Base-by-base conservation (phyloP, 1,140 invertebrate genomes). In the Apolygus lucorum region DNA sequence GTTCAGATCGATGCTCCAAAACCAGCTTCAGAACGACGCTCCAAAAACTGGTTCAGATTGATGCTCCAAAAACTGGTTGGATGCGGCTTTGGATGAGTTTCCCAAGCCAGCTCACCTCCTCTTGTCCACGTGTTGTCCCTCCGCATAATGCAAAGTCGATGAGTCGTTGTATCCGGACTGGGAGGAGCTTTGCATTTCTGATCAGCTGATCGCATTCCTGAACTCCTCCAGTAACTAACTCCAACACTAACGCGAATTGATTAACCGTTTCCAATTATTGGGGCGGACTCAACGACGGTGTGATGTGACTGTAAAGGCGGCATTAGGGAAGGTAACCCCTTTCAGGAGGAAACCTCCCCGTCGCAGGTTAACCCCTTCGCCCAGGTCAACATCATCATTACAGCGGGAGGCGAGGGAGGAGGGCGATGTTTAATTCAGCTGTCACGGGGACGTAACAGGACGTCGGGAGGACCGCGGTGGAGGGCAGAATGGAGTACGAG, bases 261-360 rank as follows among this genome's bases (percentile, higher is more conserved):
- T 59, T 59, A 59, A 59, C 54, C 54, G 54, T 59, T 59, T 59
- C 54, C 54, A 59, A 59, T 59, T 59, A 59, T 59, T 59, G 54
- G 54, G 54, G 22, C 54, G 11, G n/a, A n/a, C n/a, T n/a, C n/a
- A n/a, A n/a, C 17, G 54, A 59, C 22, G 8, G 54, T 22, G 54
- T 22, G 54, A 4, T 8, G 22, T 59, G 54, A 13, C 54, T 59
- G 22, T 59, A 59, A 59, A 59, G 54, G 54, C 22, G 22, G 22
- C 22, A 59, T 59, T 59, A 59, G 8, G n/a, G n/a, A n/a, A n/a
- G n/a, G n/a, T n/a, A n/a, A n/a, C n/a, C n/a, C n/a, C n/a, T n/a
- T n/a, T n/a, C n/a, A n/a, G n/a, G n/a, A n/a, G n/a, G n/a, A n/a
- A n/a, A n/a, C n/a, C n/a, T n/a, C n/a, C n/a, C n/a, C n/a, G n/a